Percentiles rank a stretch among this genome's conserved stretches.
These are phyloP conservation scores for Neotragus pygmaeus DNA, from an alignment of 2,113 vertebrate genomes.

Conservation along the genomic window DNA sequence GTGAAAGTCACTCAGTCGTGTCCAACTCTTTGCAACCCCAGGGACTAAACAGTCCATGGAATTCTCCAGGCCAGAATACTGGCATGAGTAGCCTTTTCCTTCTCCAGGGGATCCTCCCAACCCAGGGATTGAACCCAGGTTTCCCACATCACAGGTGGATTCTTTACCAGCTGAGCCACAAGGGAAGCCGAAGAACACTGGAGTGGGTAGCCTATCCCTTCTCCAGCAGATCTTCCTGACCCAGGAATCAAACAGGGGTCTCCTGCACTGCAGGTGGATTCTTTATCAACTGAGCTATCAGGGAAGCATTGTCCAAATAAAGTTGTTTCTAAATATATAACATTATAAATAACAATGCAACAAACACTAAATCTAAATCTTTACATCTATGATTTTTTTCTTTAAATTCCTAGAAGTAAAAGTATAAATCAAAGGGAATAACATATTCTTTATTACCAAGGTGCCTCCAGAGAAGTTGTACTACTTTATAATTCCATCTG, in stretches of 20 bases:
- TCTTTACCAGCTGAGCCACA: neutral
- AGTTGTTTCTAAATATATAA: conserved; percentile 2
- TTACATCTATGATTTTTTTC: neutral
- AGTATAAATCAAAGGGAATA: conserved; percentile 2
- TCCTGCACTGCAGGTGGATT: neutral
- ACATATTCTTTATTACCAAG: neutral
- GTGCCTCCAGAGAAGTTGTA: neutral
- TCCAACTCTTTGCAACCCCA: neutral
- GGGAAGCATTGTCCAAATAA: neutral
- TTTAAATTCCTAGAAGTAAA: neutral
- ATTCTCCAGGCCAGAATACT: neutral
- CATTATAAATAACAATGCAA: conserved; percentile 8
- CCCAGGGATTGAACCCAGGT: neutral
- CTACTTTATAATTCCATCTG: conserved; percentile 9
- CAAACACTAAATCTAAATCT: conserved; percentile 10
- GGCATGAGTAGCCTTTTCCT: neutral
- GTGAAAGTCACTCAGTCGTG: neutral
- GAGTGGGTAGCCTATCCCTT: neutral
- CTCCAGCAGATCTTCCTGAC: neutral
- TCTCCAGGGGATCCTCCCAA: neutral
- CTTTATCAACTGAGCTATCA: neutral
- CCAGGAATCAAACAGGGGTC: neutral
- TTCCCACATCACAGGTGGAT: rapidly evolving
- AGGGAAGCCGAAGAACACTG: neutral
- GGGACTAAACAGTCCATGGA: neutral